Base-by-base conservation (phyloP, 2,113 vertebrate species). In the Aptenodytes forsteri region DNA sequence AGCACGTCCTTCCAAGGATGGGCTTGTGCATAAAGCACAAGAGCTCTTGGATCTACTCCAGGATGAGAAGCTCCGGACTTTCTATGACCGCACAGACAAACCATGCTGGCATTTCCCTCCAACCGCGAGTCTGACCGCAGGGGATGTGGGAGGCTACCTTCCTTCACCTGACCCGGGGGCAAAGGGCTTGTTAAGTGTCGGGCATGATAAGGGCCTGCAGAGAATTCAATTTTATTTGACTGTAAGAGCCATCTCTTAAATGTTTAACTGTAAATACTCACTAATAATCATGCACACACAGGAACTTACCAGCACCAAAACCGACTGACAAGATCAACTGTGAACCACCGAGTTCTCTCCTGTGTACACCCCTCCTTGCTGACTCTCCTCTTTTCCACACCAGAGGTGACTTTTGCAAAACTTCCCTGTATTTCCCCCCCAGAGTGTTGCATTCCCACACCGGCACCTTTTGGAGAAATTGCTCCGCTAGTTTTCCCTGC, bases 281-380 rank as follows among this genome's bases (percentile, higher is more conserved):
- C 32, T 34, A 50, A 66, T 40, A 79, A 44, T 11, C 1, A 3
- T 26, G 25, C 50, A 36, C 22, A 56, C 34, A 16, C 6, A 29
- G 40, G 23, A 87, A 52, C 29, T 56, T 36, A 50, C 3, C 50
- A 71, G 64, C 50, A 81, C 13, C 13, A 40, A 85, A 93, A 26
- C 13, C 13, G 1, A 34, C 46, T 6, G 15, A 26, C 26, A 59
- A 56, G 78, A 50, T 22, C 27, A 75, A 11, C 46, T 27, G 50
- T 7, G 25, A 66, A 81, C 46, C 22, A 36, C 42, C 15, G 9
- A 13, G 46, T 27, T 59, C 55, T 79, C 38, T n/a, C 67, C 10
- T 2, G 0, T 2, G 21, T 36, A 29, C 40, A 25, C 3, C 12
- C 7, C 12, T 61, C 47, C 40, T 85, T 0, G 0, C 54, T 32